Base-by-base conservation (phyloP, 2,113 vertebrate species). In the Mustela nigripes region DNA sequence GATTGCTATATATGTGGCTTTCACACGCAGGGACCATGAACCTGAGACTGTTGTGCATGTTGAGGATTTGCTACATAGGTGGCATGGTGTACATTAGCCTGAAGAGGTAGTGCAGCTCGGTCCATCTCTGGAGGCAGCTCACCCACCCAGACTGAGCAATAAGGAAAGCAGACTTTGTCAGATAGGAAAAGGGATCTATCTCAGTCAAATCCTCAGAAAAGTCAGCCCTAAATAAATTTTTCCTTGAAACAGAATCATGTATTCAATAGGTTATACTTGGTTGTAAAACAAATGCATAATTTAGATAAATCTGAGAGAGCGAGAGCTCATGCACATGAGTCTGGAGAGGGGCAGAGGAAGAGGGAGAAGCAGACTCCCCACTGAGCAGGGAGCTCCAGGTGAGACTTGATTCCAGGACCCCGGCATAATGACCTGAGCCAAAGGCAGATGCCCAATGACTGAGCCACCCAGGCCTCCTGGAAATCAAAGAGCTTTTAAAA, bases 41-140 rank as follows among this genome's bases (percentile, higher is more conserved):
- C 78, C 94, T 95, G 90, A 97, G 92, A 6, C 4, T 76, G 84
- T n/a, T n/a, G 74, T 81, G 86, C 62, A 79, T 94, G 76, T 79
- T 97, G 93, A 98, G 97, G 98, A 98, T 96, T 98, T 98, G 96
- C 96, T 97, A 92, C 96, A 96, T 94, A 97, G 96, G 95, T 97
- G 97, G 56, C 71, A 83, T 82, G 94, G 89, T 97, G 39, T 93
- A 92, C 91, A 50, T 73, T 89, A 95, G 36, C 92, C 84, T 82
- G 85, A 73, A 85, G 79, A 94, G 83, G 95, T 15, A 26, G 53
- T 91, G 45, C 0, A 0, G 31, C 36, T 0, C 0, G 0, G 85
- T 95, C 97, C 98, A 86, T 83, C 79, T 92, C 73, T 97, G 97
- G 98, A 0, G 69, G 45, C 4, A 95, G 96, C 97, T 96, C 94